These are phyloP conservation scores for Mycalesis mineus DNA, from an alignment of 2,888 invertebrate species.

Conservation along the genomic window DNA sequence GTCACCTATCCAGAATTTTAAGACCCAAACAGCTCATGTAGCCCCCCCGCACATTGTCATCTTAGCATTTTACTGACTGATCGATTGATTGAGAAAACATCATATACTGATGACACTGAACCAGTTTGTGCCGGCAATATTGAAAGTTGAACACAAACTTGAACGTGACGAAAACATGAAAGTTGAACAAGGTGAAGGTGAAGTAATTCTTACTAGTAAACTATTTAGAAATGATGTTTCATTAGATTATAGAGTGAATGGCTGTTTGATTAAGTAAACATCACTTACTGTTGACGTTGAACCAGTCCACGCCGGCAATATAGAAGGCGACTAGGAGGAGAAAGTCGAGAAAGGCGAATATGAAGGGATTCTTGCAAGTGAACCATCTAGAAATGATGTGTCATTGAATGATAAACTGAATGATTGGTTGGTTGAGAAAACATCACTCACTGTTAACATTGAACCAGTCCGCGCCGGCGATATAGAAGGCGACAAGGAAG, in stretches of 20 bases:
- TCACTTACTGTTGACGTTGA: constrained; percentile 75
- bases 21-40: too few relatives aligned
- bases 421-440: constrained; percentile 45
- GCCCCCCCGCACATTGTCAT: too few relatives aligned
- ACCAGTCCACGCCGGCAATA: constrained; percentile 86
- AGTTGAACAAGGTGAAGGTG: constrained; percentile 92
- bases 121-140: constrained; percentile 88
- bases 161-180: constrained; percentile 95
- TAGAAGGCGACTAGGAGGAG: constrained; percentile 98
- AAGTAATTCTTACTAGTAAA: too few relatives aligned
- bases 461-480: constrained; percentile 86
- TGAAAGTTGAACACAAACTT: too few relatives aligned
- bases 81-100: too few relatives aligned
- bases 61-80: too few relatives aligned
- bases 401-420: too few relatives aligned
- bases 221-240: too few relatives aligned
- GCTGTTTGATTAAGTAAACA: too few relatives aligned
- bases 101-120: constrained; percentile 79
- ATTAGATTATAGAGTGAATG: too few relatives aligned
- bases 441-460: constrained; percentile 72
- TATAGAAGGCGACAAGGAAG: constrained; percentile 93
- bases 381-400: constrained; percentile 96
- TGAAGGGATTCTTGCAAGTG: constrained; percentile 63
- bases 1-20: too few relatives aligned
- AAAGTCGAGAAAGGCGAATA: constrained; percentile 94